Percentiles rank a stretch among this genome's conserved stretches.
These are phyloP conservation scores for Prosopocoilus inquinatus DNA, from an alignment of 2,888 invertebrate species.

Conservation along the genomic window DNA sequence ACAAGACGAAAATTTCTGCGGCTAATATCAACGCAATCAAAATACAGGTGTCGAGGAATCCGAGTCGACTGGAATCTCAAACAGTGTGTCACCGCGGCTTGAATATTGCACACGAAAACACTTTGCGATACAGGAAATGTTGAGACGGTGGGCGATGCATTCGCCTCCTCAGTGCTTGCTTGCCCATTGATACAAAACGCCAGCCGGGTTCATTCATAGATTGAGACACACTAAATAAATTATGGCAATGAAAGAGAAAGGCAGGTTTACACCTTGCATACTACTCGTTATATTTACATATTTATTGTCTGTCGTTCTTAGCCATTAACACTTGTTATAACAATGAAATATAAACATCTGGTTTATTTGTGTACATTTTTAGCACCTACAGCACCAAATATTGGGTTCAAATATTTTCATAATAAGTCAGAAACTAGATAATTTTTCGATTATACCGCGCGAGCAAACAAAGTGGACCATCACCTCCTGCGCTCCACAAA, in stretches of 20 bases:
- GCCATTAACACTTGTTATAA: slow-evolving; percentile 28
- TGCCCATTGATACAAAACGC: slow-evolving; percentile 31
- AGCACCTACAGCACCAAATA: not conserved
- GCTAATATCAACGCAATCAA: not conserved
- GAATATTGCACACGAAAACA: slow-evolving; percentile 16
- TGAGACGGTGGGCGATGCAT: slow-evolving; percentile 27
- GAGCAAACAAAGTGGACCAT: no score
- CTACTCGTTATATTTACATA: slow-evolving; percentile 35
- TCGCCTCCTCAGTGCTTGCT: slow-evolving; percentile 31
- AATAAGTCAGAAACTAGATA: not conserved
- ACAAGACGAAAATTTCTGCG: slow-evolving; percentile 18
- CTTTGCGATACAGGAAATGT: slow-evolving; percentile 30
- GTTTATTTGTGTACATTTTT: slow-evolving; percentile 10
- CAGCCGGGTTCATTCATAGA: slow-evolving; percentile 32
- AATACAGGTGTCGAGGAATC: not conserved
- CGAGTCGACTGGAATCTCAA: slow-evolving; percentile 6
- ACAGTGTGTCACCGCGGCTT: slow-evolving; percentile 24
- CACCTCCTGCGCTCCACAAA: no score
- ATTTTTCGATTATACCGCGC: no score
- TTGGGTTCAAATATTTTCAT: not conserved
- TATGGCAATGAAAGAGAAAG: slow-evolving; percentile 36
- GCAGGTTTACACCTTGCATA: slow-evolving; percentile 34
- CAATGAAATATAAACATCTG: slow-evolving; percentile 24
- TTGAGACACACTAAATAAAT: slow-evolving; percentile 34
- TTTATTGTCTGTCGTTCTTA: slow-evolving; percentile 31